Evolutionary conservation across 2,113 vertebrate species (phyloP), one percentile per base, ranked within the genome.

Genomic region (Silurus asotus): DNA sequence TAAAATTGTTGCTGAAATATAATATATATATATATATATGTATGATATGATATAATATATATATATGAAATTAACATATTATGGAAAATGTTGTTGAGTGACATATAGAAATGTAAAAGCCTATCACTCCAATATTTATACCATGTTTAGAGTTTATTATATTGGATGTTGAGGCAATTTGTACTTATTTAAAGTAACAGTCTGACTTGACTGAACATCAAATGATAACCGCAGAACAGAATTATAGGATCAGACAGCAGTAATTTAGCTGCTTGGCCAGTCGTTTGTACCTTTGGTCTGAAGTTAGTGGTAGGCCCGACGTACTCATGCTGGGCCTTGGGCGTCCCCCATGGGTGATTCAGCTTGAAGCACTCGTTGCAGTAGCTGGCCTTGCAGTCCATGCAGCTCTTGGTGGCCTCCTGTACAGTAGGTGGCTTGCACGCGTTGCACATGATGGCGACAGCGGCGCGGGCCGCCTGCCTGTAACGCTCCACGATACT

Each of bases 291-390:
- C 94, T 99, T 99, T 64, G 98, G 98, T 87, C 97, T 96, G 88
- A 99, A 99, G 89, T 97, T 99, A 5, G 96, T 98, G 53, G 98
- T 99, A 91, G 98, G 98, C 17, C 96, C 97, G 23, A 97, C 97
- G 4, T 97, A 99, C 83, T 99, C 98, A 2, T 99, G 98, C 89
- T 99, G 98, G 51, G 98, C 98, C 92, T 96, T 98, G 64, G 95
- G 92, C 0, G 97, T 99, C 0, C 98, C 97, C 98, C 98, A 99
- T 0, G 98, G 98, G 86, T 99, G 98, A 89, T 99, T 93, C 56
- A 97, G 88, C 92, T 99, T 99, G 94, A 98, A 99, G 92, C 97
- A 99, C 78, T 99, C 97, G 0, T 99, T 99, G 90, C 98, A 99
- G 90, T 96, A 99, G 93, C 96, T 99, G 3, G 97, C 97, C 89